These are phyloP conservation scores for Varecia variegata DNA, from an alignment of 2,797 vertebrate species.

Conservation along the genomic window DNA sequence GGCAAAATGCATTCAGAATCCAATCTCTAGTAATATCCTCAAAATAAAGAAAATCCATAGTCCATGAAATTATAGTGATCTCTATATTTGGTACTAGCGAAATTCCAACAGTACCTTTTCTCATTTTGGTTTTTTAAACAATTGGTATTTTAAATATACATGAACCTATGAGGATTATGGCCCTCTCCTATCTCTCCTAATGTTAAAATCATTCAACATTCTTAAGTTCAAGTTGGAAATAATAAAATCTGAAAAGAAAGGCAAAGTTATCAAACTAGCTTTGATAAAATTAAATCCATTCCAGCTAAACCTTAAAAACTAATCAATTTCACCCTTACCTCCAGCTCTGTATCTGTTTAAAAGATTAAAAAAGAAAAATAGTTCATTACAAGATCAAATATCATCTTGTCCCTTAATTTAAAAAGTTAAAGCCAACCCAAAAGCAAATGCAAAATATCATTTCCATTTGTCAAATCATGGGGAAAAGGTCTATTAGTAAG, in stretches of 20 bases:
- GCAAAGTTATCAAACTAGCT: conserved; percentile 26
- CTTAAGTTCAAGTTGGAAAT: conserved; percentile 40
- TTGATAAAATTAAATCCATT: conserved; percentile 31
- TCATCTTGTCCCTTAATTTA: not conserved
- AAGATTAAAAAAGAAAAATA: conserved; percentile 16
- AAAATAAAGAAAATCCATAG: conserved; percentile 38
- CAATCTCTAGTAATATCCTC: not conserved
- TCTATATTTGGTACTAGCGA: not conserved
- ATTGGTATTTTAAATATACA: not conserved
- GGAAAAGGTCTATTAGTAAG: not conserved
- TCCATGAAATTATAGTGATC: not conserved
- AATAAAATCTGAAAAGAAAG: conserved; percentile 35
- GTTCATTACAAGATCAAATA: conserved; percentile 25
- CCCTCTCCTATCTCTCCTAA: not conserved
- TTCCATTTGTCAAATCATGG: not conserved
- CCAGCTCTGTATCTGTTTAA: not conserved
- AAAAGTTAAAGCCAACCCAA: conserved; percentile 42
- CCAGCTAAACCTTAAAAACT: not conserved
- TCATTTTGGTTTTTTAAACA: not conserved
- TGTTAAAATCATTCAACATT: conserved; percentile 39
- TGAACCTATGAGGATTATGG: not conserved
- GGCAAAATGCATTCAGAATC: conserved; percentile 43
- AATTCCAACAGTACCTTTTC: not conserved
- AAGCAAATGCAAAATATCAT: conserved; percentile 46
- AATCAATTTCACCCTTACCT: conserved; percentile 24